Base-by-base conservation (phyloP, 2,113 vertebrate species). In the Desmodus rotundus region DNA sequence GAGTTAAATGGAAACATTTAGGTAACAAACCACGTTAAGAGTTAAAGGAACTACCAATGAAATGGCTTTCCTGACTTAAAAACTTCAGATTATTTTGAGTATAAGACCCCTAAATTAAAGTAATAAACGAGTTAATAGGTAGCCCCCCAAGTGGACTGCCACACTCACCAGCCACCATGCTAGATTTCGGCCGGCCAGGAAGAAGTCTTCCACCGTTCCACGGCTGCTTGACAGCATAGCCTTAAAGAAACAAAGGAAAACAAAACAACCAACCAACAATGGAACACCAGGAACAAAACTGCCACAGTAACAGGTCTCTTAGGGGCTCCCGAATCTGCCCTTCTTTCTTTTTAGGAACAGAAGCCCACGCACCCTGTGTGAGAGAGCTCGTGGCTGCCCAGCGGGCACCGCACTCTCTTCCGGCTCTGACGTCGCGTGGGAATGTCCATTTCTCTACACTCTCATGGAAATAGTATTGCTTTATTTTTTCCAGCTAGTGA, bases 101-200 rank as follows among this genome's bases (percentile, higher is more conserved):
- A 19, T 74, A 50, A 90, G 70, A 84, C 47, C 63, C 54, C 54
- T 24, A 38, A n/a, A 68, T 68, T 19, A 61, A 50, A 72, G 65
- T 7, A 61, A 61, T 2, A 22, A 84, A 11, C 28, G 61, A 45
- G 45, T 15, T 41, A 47, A 17, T 1, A 43, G 3, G 20, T 0
- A 31, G 41, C n/a, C 3, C 22, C 54, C n/a, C 1, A 17, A 20
- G 41, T 26, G 74, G 45, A 50, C 3, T 20, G 9, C n/a, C 43
- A 63, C 19, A 98, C 99, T 97, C 96, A 99, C 99, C 92, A 98
- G 98, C 98, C 99, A 99, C 99, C 99, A 99, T 61, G 98, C 97
- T 98, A 99, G 99, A 84, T 98, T 99, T 65, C 98, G 98, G 26
- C 99, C 99, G 4, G 99, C 99, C 24, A 99, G 97, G 98, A 99